Base-by-base conservation (phyloP, 2,113 vertebrate genomes). In the Dasyprocta punctata region DNA sequence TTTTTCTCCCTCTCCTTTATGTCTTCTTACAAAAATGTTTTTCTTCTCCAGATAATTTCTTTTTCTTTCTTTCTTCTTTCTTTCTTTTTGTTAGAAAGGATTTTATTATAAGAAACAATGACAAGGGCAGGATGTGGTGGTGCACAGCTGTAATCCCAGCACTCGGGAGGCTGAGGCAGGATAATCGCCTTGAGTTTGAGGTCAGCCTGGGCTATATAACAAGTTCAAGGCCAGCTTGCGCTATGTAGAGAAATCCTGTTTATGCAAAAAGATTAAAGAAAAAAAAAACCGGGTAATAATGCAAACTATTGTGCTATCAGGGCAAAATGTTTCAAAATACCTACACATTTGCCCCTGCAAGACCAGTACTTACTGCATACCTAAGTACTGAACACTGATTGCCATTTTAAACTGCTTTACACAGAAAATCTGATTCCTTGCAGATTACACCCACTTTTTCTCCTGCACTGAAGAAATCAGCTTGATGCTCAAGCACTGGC, bases 321-420 rank as follows among this genome's bases (percentile, higher is more conserved):
- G 99, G 99, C 99, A 99, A 99, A 99, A 99, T 99, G 99, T 99
- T 99, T 99, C 98, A 99, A 99, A 99, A 99, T 87, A 90, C 99
- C 99, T 98, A 99, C 98, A 98, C 98, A 97, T 98, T 98, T 99
- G 99, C 99, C 99, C 99, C 98, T 98, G 98, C 98, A 99, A 99
- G 98, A 99, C 99, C 99, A 99, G 99, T 99, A 99, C 99, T 99
- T 99, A 99, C 99, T 99, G 99, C 99, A 99, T 99, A 99, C 99
- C 99, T 99, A 99, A 99, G 99, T 99, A 99, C 99, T 99, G 98
- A 98, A 98, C 98, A 98, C 97, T 97, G 98, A 98, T 98, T 98
- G 98, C 97, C 98, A 98, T 98, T 97, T 98, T 97, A 97, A 98
- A 98, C 96, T 98, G 97, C 96, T 97, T 98, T 24, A 73, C 47